Conservation (phyloP, 2,113 vertebrate species). For the Hydrochoerus hydrochaeris region DNA sequence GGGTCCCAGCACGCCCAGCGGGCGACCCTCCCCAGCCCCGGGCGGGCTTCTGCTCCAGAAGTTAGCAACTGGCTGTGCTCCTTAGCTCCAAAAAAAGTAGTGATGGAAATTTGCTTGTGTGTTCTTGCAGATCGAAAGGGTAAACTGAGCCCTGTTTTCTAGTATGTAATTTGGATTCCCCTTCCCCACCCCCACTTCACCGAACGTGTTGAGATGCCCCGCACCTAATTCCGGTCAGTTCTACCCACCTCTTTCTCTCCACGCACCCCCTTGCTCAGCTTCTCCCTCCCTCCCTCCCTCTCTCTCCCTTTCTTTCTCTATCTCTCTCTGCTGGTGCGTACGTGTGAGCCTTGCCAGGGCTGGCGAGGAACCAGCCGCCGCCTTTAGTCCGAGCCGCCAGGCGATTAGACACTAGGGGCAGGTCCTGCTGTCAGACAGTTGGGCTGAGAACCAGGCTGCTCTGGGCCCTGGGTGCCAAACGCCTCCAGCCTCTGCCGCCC, state of each 20-base stretch:
- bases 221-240: conserved; percentile 72
- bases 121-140: not conserved
- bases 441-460: conserved; percentile 58
- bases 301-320: not conserved
- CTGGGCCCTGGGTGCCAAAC: conserved; percentile 10
- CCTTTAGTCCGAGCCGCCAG: conserved; percentile 48
- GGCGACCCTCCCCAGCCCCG: conserved; percentile 40
- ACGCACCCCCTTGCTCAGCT: conserved; percentile 36
- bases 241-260: conserved; percentile 75
- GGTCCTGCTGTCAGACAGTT: conserved; percentile 64
- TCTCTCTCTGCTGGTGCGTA: conserved; percentile 64
- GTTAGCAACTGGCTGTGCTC: conserved; percentile 66
- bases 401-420: conserved; percentile 59
- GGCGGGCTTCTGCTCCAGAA: conserved; percentile 63
- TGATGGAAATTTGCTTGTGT: not conserved
- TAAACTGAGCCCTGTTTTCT: conserved; percentile 69
- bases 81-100: conserved; percentile 52
- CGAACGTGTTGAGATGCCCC: not conserved
- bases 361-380: conserved; percentile 62
- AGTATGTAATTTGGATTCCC: conserved; percentile 51
- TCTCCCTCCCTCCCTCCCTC: conserved; percentile 30
- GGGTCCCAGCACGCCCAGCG: not conserved
- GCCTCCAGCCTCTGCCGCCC: not conserved
- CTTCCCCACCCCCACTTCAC: conserved; percentile 33
- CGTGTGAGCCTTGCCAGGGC: conserved; percentile 59